A percentile compares a stretch with the other conserved stretches of the same genome.
phyloP scores from a whole-genome alignment of 2,888 invertebrate genomes.

The Sceliomorpha sp. region DNA sequence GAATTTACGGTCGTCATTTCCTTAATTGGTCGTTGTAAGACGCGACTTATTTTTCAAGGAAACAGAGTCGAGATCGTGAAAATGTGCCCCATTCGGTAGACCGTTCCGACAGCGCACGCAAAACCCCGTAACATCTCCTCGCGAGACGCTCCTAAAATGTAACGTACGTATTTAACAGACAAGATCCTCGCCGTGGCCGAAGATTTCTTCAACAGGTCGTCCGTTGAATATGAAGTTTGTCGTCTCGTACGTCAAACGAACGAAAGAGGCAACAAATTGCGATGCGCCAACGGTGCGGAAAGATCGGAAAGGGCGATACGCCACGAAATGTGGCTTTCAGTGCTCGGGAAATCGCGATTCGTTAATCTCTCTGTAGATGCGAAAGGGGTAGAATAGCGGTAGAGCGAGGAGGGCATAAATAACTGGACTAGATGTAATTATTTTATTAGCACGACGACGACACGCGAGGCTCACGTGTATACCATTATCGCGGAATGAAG shows the following conservation, averaged over 20 bases:
- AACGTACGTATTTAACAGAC: conserved; percentile 4
- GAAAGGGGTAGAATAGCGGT: conserved; percentile 22
- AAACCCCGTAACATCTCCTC: too few relatives aligned
- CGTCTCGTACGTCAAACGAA: conserved; percentile 7
- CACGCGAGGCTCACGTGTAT: conserved; percentile 38
- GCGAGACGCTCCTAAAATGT: too few relatives aligned
- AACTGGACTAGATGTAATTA: conserved; percentile 43
- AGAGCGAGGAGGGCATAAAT: conserved; percentile 25
- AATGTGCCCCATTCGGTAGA: conserved; percentile 9
- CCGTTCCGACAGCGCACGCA: too few relatives aligned
- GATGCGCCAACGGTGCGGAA: neutral
- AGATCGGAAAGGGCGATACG: conserved; percentile 19
- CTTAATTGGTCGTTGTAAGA: conserved; percentile 69
- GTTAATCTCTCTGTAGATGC: conserved; percentile 32
- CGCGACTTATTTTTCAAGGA: conserved; percentile 66
- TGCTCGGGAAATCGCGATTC: conserved; percentile 17
- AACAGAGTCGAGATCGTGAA: conserved; percentile 24
- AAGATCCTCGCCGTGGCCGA: neutral
- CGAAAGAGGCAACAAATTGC: conserved; percentile 28
- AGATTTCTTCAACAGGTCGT: conserved; percentile 38
- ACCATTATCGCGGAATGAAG: conserved; percentile 9
- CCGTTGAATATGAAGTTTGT: conserved; percentile 23
- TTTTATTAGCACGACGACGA: conserved; percentile 48
- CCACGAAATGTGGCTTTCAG: conserved; percentile 4
- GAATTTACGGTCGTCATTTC: conserved; percentile 74